A percentile compares a stretch with the other conserved stretches of the same genome.
These are phyloP conservation scores for Plebejus anna DNA, from an alignment of 2,888 invertebrate genomes.

Conservation along the genomic window DNA sequence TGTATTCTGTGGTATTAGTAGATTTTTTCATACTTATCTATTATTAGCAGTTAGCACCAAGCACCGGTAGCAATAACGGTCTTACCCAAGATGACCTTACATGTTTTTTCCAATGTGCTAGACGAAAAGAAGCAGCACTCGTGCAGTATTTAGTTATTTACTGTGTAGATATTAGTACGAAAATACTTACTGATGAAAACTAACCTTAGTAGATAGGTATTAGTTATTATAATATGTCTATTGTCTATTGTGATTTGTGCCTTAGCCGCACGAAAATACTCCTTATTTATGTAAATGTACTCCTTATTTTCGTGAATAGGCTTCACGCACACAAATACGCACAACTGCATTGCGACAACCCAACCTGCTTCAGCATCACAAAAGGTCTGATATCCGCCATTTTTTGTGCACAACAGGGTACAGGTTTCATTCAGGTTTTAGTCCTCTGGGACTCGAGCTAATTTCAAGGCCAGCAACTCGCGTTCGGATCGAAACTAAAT, in stretches of 20 bases:
- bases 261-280: background rate
- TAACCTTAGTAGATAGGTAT: no score
- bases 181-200: background rate
- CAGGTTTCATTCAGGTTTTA: background rate
- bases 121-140: no score
- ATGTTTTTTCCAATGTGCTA: no score
- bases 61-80: no score
- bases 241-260: no score
- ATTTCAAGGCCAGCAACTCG: slow-evolving; percentile 8
- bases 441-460: background rate
- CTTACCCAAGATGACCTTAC: no score
- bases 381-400: slow-evolving; percentile 12
- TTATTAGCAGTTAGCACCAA: no score
- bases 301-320: background rate
- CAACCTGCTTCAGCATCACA: slow-evolving; percentile 4
- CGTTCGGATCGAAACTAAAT: background rate
- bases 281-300: background rate
- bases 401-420: slow-evolving; percentile 9
- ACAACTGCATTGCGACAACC: slow-evolving; percentile 9
- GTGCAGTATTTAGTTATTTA: no score
- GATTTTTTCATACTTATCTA: no score
- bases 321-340: slow-evolving; percentile 14
- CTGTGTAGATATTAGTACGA: background rate
- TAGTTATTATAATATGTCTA: no score
- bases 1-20: no score